Conservation (phyloP, 1,140 invertebrate genomes). For the Anastatus disparis region DNA sequence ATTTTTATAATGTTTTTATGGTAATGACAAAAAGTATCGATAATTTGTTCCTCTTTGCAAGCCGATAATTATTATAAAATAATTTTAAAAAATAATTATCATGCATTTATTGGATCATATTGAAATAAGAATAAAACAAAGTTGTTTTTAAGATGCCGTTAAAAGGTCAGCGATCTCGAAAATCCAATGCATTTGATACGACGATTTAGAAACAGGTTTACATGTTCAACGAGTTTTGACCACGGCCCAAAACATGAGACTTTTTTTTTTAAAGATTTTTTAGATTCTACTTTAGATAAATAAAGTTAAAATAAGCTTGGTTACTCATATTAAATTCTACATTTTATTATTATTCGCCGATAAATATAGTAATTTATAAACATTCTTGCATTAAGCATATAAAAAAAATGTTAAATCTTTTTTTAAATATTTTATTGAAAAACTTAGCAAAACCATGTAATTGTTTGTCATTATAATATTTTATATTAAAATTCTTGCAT, state of each 20-base stretch:
- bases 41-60: too few species aligned
- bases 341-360: neutral
- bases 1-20: too few species aligned
- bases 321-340: conserved; percentile 1
- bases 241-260: neutral
- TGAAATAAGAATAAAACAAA: conserved; percentile 36
- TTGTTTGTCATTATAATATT: too few species aligned
- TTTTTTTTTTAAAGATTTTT: conserved; percentile 2
- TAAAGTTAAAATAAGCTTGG: conserved; percentile 5
- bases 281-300: neutral
- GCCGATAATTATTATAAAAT: too few species aligned
- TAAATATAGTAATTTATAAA: too few species aligned
- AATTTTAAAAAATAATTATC: conserved; percentile 13
- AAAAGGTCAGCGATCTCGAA: conserved; percentile 32
- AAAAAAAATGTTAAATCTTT: too few species aligned
- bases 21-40: too few species aligned
- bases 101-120: conserved; percentile 8
- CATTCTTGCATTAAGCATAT: too few species aligned
- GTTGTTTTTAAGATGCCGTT: conserved; percentile 24
- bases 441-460: too few species aligned
- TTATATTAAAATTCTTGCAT: too few species aligned
- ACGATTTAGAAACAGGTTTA: conserved; percentile 28
- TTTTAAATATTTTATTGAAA: too few species aligned
- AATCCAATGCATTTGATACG: conserved; percentile 16
- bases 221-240: conserved; percentile 22